Percentiles rank a stretch among this genome's conserved stretches.
Conservation (phyloP, 1,140 invertebrate genomes). For the Zaprionus capensis region DNA sequence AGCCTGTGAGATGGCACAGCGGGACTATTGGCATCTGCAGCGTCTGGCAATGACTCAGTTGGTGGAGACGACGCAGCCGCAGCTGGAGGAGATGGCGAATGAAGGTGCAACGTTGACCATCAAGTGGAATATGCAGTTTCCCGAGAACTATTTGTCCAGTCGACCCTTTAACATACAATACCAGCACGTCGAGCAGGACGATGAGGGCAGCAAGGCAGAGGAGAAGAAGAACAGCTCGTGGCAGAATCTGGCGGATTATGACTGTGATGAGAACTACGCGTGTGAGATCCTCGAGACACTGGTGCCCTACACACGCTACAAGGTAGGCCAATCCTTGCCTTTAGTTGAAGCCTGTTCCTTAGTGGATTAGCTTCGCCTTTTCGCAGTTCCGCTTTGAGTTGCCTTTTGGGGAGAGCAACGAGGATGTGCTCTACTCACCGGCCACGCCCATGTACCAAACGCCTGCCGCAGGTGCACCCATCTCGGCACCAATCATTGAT, state of each 20-base stretch:
- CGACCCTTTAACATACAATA: constrained; percentile 85
- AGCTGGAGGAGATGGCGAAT: constrained; percentile 38
- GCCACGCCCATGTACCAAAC: constrained; percentile 93
- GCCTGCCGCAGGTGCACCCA: constrained; percentile 88
- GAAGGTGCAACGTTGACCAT: constrained; percentile 86
- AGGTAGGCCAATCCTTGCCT: constrained; percentile 86
- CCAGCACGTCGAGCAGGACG: constrained; percentile 88
- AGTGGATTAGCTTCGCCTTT: neutral
- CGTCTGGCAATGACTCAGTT: constrained; percentile 58
- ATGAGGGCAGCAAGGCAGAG: constrained; percentile 89
- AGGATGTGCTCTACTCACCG: constrained; percentile 90
- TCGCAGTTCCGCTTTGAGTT: constrained; percentile 91
- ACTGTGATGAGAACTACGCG: constrained; percentile 85
- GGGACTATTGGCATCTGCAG: constrained; percentile 73
- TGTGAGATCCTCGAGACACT: constrained; percentile 87
- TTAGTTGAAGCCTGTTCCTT: neutral
- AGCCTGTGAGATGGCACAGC: constrained; percentile 70
- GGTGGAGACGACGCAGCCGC: constrained; percentile 59
- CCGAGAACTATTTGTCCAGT: constrained; percentile 84
- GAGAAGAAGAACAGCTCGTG: constrained; percentile 85
- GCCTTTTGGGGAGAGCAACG: constrained; percentile 88
- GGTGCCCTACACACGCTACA: constrained; percentile 94
- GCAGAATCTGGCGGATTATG: constrained; percentile 86
- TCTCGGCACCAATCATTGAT: constrained; percentile 89
- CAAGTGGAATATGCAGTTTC: constrained; percentile 89